A percentile compares a stretch with the other conserved stretches of the same genome.
phyloP scores from a whole-genome alignment of 2,797 vertebrate species.

The Atherinosoma microstoma region DNA sequence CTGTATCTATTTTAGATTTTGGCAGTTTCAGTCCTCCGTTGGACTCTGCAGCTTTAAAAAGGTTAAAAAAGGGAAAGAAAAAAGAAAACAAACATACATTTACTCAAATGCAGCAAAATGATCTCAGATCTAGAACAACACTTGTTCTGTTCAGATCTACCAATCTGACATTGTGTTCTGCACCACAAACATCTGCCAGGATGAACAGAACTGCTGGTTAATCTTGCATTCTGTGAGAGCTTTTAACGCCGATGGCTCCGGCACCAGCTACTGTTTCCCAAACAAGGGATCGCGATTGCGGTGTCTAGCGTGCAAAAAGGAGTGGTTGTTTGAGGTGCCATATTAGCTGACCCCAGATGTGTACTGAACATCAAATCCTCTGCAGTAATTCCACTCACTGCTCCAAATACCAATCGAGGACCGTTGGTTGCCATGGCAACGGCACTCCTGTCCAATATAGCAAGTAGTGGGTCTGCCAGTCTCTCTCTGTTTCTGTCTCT shows the following conservation, averaged over 20 bases:
- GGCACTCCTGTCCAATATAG: conserved; percentile 85
- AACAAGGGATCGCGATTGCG: conserved; percentile 50
- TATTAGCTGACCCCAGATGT: conserved; percentile 86
- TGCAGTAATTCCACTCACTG: conserved; percentile 84
- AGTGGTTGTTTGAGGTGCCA: conserved; percentile 62
- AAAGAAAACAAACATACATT: neutral
- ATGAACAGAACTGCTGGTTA: conserved; percentile 38
- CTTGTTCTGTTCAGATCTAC: conserved; percentile 45
- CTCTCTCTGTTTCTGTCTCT: conserved; percentile 49
- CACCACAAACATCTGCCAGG: conserved; percentile 54
- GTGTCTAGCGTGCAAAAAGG: conserved; percentile 36
- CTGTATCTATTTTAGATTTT: too few species aligned
- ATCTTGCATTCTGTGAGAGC: conserved; percentile 51
- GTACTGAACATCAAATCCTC: conserved; percentile 85
- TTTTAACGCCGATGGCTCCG: conserved; percentile 36
- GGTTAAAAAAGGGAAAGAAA: neutral
- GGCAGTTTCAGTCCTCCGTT: too few species aligned
- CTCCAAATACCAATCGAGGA: conserved; percentile 85
- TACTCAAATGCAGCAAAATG: conserved; percentile 16
- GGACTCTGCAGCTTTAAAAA: conserved; percentile 16
- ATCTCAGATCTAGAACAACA: conserved; percentile 18
- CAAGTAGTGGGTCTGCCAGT: conserved; percentile 71
- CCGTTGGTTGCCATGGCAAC: conserved; percentile 85
- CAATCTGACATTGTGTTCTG: conserved; percentile 21
- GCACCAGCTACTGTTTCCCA: conserved; percentile 43